phyloP scores from a whole-genome alignment of 2,888 invertebrate genomes.

The Hirtodrosophila cameraria region DNA sequence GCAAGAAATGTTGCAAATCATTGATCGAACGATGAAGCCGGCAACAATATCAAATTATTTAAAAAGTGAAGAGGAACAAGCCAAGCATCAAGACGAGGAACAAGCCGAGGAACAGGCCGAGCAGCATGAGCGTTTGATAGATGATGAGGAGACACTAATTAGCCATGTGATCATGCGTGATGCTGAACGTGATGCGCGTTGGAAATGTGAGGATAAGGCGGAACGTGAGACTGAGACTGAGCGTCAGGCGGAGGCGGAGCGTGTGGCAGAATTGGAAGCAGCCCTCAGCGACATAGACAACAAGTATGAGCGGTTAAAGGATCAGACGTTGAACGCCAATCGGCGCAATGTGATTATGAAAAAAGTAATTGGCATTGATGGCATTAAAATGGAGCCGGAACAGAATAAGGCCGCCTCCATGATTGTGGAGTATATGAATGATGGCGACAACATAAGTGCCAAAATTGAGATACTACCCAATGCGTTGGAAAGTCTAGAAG shows the following conservation, averaged over 20 bases:
- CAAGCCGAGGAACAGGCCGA: no score
- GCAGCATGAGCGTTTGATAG: no score
- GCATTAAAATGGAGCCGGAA: slow-evolving; percentile 67
- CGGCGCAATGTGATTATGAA: slow-evolving; percentile 53
- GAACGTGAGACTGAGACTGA: slow-evolving; percentile 21
- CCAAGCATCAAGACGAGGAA: no score
- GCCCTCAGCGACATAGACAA: slow-evolving; percentile 20
- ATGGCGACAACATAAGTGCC: slow-evolving; percentile 68
- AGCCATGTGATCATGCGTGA: no score
- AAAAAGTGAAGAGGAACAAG: no score
- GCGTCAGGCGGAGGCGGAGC: slow-evolving; percentile 20
- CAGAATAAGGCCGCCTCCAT: slow-evolving; percentile 46
- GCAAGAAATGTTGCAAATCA: no score
- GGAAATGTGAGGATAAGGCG: no score
- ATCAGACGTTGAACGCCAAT: background rate
- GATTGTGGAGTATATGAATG: slow-evolving; percentile 68
- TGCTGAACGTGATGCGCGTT: no score
- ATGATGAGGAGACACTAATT: no score
- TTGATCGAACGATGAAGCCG: no score
- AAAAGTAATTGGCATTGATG: slow-evolving; percentile 70
- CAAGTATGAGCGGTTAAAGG: slow-evolving; percentile 40
- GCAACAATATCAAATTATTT: no score
- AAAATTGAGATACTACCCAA: slow-evolving; percentile 62
- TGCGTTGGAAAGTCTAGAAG: slow-evolving; percentile 23
- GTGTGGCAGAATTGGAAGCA: slow-evolving; percentile 19